These are phyloP conservation scores for Glyphotaelius pellucidus DNA, from an alignment of 2,888 invertebrate species.

Conservation along the genomic window DNA sequence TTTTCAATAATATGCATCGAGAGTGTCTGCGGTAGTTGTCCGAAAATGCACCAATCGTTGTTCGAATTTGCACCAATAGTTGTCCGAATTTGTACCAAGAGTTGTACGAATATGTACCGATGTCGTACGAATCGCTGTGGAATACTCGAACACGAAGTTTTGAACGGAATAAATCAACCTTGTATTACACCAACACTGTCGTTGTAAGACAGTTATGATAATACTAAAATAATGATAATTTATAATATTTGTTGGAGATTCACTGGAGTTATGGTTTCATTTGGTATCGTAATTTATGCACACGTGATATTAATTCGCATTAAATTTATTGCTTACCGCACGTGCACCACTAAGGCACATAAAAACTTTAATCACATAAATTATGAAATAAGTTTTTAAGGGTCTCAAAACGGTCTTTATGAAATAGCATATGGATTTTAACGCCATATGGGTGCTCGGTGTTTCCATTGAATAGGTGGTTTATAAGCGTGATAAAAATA, in stretches of 20 bases:
- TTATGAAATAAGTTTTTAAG: background rate
- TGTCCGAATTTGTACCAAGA: background rate
- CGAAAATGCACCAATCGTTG: background rate
- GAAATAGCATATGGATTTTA: background rate
- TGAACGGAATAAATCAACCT: background rate
- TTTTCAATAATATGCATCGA: background rate
- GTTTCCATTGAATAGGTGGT: too few species aligned
- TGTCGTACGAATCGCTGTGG: background rate
- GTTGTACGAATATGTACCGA: background rate
- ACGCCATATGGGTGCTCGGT: too few species aligned
- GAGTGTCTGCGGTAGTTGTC: background rate
- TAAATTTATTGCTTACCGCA: background rate
- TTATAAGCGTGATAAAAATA: background rate
- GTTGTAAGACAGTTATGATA: background rate
- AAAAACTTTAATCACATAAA: background rate
- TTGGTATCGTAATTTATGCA: too few species aligned
- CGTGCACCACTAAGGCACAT: background rate
- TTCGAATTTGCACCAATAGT: background rate
- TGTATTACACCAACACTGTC: background rate
- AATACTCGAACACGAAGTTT: background rate
- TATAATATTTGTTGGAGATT: background rate
- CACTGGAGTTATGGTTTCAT: background rate
- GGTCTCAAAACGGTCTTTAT: background rate
- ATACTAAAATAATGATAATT: background rate
- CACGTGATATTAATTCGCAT: too few species aligned